These are phyloP conservation scores for Zaprionus gabonicus DNA, from an alignment of 1,140 invertebrate species.

Conservation along the genomic window DNA sequence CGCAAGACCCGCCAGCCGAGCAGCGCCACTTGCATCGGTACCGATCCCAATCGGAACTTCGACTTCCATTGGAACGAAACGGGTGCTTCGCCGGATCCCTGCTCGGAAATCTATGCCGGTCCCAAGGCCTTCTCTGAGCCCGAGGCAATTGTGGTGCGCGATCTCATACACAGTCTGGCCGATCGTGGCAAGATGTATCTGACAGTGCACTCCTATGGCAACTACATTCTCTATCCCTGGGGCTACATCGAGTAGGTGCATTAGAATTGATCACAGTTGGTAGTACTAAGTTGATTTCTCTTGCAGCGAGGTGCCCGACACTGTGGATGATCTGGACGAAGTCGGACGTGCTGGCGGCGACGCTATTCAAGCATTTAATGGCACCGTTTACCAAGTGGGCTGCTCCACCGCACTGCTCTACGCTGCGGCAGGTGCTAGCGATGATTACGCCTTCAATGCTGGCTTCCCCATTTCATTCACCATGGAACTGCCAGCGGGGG, in stretches of 20 bases:
- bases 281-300: background rate
- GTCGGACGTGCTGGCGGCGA: conserved; percentile 82
- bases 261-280: background rate
- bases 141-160: conserved; percentile 86
- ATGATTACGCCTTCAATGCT: conserved; percentile 88
- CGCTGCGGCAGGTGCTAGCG: conserved; percentile 86
- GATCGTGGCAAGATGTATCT: conserved; percentile 87
- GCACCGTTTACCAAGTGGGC: conserved; percentile 86
- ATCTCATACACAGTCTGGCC: conserved; percentile 85
- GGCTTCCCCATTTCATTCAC: conserved; percentile 88
- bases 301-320: conserved; percentile 71
- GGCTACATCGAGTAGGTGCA: conserved; percentile 86
- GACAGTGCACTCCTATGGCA: conserved; percentile 88
- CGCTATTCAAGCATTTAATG: conserved; percentile 85
- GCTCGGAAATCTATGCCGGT: conserved; percentile 89
- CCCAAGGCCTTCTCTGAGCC: conserved; percentile 89
- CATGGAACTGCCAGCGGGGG: conserved; percentile 89
- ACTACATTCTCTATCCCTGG: conserved; percentile 89
- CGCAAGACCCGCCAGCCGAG: conserved; percentile 84
- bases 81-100: conserved; percentile 88
- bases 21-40: conserved; percentile 85
- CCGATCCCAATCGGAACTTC: conserved; percentile 89
- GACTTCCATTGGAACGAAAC: conserved; percentile 87
- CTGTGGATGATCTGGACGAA: conserved; percentile 79
- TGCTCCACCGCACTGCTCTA: conserved; percentile 87